phyloP scores from a whole-genome alignment of 2,888 invertebrate species.

The Lottia gigantea region DNA sequence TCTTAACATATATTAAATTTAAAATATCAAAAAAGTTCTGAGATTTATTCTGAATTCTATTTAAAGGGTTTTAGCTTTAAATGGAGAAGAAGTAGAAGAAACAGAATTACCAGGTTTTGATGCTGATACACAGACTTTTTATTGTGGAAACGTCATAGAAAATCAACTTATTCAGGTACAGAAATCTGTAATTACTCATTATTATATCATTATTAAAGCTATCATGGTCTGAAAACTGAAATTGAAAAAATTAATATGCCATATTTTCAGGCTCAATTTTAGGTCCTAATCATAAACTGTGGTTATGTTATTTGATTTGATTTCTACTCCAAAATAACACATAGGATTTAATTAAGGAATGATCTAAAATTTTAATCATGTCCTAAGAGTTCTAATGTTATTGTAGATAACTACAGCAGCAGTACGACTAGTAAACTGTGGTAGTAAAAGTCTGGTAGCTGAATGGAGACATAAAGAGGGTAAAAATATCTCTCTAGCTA shows the following conservation, averaged over 20 bases:
- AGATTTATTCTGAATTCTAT: no score
- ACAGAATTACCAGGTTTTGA: slow-evolving; percentile 93
- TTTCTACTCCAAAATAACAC: no score
- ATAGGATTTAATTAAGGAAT: no score
- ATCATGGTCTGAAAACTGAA: no score
- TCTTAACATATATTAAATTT: no score
- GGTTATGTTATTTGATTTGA: no score
- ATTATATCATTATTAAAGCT: no score
- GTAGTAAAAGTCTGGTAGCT: slow-evolving; percentile 73
- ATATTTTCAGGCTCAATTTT: background rate
- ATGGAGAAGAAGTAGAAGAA: slow-evolving; percentile 97
- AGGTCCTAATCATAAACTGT: no score
- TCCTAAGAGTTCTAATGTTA: background rate
- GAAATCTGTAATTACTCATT: no score
- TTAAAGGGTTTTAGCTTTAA: slow-evolving; percentile 82
- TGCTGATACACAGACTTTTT: slow-evolving; percentile 92
- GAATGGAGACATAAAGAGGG: slow-evolving; percentile 69
- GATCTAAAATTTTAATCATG: no score
- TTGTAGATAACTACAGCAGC: slow-evolving; percentile 77
- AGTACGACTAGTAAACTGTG: slow-evolving; percentile 78
- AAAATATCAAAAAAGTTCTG: no score
- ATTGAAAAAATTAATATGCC: no score
- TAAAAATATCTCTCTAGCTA: slow-evolving; percentile 87
- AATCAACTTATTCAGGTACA: slow-evolving; percentile 82
- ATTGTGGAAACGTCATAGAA: slow-evolving; percentile 88